A percentile compares a stretch with the other conserved stretches of the same genome.
Conservation (phyloP, 2,797 vertebrate genomes). For the Cuculus canorus region DNA sequence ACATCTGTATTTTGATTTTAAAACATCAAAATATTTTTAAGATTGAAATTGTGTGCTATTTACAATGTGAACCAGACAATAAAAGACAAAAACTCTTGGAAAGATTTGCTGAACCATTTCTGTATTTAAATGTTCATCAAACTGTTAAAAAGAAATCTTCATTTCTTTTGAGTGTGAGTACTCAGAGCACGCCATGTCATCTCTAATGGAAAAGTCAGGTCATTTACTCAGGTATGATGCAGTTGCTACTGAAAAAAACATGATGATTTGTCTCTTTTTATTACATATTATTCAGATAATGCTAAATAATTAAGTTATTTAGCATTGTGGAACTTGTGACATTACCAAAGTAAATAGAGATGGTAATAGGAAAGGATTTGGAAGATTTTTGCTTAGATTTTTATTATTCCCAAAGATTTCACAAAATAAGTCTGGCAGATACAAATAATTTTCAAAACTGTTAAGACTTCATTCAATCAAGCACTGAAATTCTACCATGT, state of each 20-base stretch:
- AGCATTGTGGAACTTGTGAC: conserved; percentile 59
- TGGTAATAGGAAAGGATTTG: conserved; percentile 47
- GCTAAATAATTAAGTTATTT: conserved; percentile 79
- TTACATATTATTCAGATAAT: conserved; percentile 76
- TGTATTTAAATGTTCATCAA: conserved; percentile 67
- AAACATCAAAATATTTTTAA: conserved; percentile 12
- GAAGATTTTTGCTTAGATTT: conserved; percentile 21
- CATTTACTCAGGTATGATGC: conserved; percentile 74
- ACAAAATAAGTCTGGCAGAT: neutral
- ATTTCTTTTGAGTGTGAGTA: conserved; percentile 61
- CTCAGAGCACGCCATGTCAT: conserved; percentile 23
- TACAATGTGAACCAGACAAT: neutral
- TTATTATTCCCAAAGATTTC: conserved; percentile 12
- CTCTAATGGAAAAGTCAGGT: conserved; percentile 81
- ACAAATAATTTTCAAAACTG: conserved; percentile 11
- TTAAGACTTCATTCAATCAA: neutral
- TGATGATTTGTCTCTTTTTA: conserved; percentile 79
- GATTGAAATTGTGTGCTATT: neutral
- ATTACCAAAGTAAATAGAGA: conserved; percentile 66
- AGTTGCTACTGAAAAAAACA: conserved; percentile 77
- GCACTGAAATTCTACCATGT: neutral
- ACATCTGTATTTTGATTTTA: neutral
- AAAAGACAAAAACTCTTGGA: neutral
- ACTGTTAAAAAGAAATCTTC: conserved; percentile 68
- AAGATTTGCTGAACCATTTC: conserved; percentile 30